Percentiles rank a stretch among this genome's conserved stretches.
Evolutionary conservation across 2,888 invertebrate genomes (phyloP).

Genomic region (Agonopterix arenella): DNA sequence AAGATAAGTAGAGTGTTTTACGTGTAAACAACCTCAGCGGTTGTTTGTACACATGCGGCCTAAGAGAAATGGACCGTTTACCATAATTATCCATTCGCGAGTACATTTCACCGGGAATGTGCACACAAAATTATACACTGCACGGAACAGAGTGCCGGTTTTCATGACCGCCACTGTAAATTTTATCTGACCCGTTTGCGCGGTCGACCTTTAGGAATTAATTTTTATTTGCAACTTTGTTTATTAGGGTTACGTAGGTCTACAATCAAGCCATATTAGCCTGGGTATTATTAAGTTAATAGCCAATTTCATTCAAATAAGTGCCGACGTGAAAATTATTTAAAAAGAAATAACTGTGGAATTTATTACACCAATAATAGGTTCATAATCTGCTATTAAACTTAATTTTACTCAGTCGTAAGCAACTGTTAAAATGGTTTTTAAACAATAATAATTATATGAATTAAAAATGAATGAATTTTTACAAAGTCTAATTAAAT

Average conservation of each 20-base stretch:
- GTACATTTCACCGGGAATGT: constrained; percentile 36
- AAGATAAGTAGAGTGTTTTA: constrained; percentile 3
- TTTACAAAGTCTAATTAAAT: too few species aligned
- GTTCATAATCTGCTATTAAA: too few species aligned
- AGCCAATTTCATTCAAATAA: neutral
- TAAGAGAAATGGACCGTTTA: constrained; percentile 40
- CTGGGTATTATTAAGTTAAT: neutral
- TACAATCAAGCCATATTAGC: constrained; percentile 13
- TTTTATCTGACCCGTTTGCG: constrained; percentile 30
- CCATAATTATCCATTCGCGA: constrained; percentile 50
- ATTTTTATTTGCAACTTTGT: constrained; percentile 22
- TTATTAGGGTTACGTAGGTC: neutral
- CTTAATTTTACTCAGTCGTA: too few species aligned
- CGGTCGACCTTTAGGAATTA: constrained; percentile 26
- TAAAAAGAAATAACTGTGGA: neutral
- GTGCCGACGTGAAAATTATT: neutral
- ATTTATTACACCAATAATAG: neutral
- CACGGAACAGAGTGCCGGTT: constrained; percentile 25
- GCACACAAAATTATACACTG: constrained; percentile 44
- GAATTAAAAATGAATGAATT: too few species aligned
- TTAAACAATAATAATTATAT: too few species aligned
- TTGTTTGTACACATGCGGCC: constrained; percentile 12
- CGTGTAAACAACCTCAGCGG: constrained; percentile 9
- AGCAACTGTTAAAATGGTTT: too few species aligned
- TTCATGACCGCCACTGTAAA: constrained; percentile 25